phyloP scores from a whole-genome alignment of 2,888 invertebrate genomes.

The Pyrgus malvae region DNA sequence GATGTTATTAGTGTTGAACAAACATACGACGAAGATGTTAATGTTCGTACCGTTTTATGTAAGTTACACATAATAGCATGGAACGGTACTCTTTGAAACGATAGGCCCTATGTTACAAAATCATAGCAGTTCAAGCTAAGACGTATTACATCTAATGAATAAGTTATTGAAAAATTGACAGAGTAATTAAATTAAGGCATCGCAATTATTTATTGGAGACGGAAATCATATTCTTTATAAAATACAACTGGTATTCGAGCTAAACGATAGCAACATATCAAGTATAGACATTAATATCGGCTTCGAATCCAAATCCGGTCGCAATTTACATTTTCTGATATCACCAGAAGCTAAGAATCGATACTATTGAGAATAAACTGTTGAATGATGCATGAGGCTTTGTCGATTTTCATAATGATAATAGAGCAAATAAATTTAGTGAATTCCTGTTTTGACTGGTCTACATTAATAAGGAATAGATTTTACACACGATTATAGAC shows the following conservation, averaged over 20 bases:
- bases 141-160: constrained; percentile 26
- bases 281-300: constrained; percentile 59
- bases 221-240: constrained; percentile 32
- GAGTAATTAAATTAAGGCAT: constrained; percentile 34
- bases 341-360: constrained; percentile 67
- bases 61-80: not conserved
- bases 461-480: not conserved
- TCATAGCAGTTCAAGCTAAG: constrained; percentile 16
- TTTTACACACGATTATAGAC: too few relatives aligned
- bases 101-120: too few relatives aligned
- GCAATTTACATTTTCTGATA: constrained; percentile 69
- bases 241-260: constrained; percentile 33
- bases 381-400: constrained; percentile 67
- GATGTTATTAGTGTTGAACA: constrained; percentile 49
- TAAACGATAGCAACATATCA: constrained; percentile 56
- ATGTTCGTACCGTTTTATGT: not conserved
- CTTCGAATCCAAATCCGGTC: constrained; percentile 57
- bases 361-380: constrained; percentile 61
- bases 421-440: constrained; percentile 22
- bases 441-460: not conserved
- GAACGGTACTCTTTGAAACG: too few relatives aligned
- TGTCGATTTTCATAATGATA: constrained; percentile 38
- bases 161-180: constrained; percentile 35
- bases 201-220: constrained; percentile 37
- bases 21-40: constrained; percentile 31